Percentiles rank a stretch among this genome's conserved stretches.
Evolutionary conservation across 2,113 vertebrate genomes (phyloP).

Genomic region (Gymnorhina tibicen): DNA sequence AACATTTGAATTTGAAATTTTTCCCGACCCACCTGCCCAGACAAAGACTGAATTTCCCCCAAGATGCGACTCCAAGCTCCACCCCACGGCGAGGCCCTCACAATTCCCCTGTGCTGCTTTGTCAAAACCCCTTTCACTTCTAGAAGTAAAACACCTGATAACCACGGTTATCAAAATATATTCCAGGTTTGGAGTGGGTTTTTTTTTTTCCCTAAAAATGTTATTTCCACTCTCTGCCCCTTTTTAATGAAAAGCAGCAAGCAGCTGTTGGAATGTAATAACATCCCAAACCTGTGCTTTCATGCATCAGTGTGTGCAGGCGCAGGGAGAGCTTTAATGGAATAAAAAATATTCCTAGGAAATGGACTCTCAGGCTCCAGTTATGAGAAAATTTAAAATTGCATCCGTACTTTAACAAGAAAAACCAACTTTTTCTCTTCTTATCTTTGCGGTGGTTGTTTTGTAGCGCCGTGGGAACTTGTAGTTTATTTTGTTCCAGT

Average conservation of each 20-base stretch:
- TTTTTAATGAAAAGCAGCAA: neutral
- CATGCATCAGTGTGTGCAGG: neutral
- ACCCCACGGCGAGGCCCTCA: accelerated
- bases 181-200: neutral
- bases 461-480: neutral
- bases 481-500: neutral
- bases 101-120: neutral
- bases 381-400: neutral
- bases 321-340: neutral
- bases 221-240: neutral
- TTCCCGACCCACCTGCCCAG: neutral
- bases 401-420: neutral
- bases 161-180: neutral
- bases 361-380: neutral
- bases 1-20: neutral
- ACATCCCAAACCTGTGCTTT: neutral
- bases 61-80: neutral
- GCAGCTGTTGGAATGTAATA: neutral
- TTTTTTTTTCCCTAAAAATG: neutral
- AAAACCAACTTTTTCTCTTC: neutral
- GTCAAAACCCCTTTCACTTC: neutral
- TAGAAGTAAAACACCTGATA: neutral
- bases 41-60: neutral
- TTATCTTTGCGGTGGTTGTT: neutral
- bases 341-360: neutral